Conservation (phyloP, 2,113 vertebrate species). For the Osmerus eperlanus region DNA sequence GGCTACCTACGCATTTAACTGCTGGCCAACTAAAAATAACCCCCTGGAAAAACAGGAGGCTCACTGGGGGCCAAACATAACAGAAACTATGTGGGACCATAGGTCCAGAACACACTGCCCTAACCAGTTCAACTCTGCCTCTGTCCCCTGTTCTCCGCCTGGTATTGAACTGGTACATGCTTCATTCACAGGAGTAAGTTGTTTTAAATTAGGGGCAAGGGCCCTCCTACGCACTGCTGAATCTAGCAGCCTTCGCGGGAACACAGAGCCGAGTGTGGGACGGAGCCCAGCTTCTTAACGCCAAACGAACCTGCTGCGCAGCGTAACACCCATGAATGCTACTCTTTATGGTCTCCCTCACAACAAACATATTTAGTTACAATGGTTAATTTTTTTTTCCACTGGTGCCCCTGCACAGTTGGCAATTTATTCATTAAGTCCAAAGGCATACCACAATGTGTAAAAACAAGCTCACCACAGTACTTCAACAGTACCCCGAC, state of each 20-base stretch:
- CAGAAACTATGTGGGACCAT: constrained; percentile 59
- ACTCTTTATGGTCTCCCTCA: constrained; percentile 55
- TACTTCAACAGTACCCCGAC: constrained; percentile 53
- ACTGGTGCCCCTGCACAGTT: constrained; percentile 24
- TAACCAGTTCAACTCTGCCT: constrained; percentile 48
- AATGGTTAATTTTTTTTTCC: constrained; percentile 61
- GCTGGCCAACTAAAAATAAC: constrained; percentile 70
- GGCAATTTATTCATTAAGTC: constrained; percentile 49
- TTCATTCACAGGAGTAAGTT: constrained; percentile 52
- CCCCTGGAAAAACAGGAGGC: constrained; percentile 68
- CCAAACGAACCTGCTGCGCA: constrained; percentile 47
- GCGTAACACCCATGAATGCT: constrained; percentile 53
- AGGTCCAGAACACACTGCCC: constrained; percentile 54
- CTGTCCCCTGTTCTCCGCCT: constrained; percentile 37
- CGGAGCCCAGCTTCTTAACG: constrained; percentile 44
- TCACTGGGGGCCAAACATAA: constrained; percentile 62
- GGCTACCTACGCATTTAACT: constrained; percentile 68
- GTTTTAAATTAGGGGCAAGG: constrained; percentile 57
- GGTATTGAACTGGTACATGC: constrained; percentile 36
- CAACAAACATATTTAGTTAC: constrained; percentile 67
- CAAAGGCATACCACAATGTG: constrained; percentile 31
- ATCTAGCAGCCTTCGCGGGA: constrained; percentile 35
- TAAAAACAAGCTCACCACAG: constrained; percentile 59
- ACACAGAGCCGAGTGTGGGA: constrained; percentile 63
- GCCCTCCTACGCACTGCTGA: constrained; percentile 32